Conservation (phyloP, 2,888 invertebrate genomes). For the Argynnis bischoffii region DNA sequence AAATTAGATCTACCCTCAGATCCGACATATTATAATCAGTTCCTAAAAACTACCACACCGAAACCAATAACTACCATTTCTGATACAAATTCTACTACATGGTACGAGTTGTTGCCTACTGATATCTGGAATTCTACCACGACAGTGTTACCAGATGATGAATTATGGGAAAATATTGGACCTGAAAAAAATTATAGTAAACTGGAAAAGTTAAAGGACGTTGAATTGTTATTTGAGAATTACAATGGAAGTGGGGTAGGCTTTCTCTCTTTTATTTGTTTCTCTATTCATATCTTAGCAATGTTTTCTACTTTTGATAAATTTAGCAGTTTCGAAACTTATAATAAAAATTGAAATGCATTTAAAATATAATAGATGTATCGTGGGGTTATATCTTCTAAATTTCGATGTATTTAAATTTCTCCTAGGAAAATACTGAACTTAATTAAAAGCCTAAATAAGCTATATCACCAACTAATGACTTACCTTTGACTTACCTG, state of each 20-base stretch:
- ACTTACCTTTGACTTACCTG: too few species aligned
- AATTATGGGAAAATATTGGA: conserved; percentile 70
- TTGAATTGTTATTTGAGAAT: conserved; percentile 74
- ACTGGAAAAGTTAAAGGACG: conserved; percentile 68
- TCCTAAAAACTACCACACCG: conserved; percentile 67
- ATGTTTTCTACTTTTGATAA: not conserved
- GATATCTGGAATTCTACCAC: conserved; percentile 57
- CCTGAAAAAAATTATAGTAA: conserved; percentile 53
- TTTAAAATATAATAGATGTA: too few species aligned
- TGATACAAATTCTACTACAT: conserved; percentile 60
- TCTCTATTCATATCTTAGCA: not conserved
- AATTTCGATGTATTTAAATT: too few species aligned
- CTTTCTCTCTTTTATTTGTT: conserved; percentile 21
- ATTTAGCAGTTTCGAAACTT: too few species aligned
- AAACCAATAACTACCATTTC: conserved; percentile 50
- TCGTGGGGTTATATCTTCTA: too few species aligned
- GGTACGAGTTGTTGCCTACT: conserved; percentile 68
- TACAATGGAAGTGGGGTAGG: conserved; percentile 56
- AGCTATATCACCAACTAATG: too few species aligned
- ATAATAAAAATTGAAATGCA: too few species aligned
- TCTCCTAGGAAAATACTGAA: too few species aligned
- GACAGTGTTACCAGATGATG: conserved; percentile 59
- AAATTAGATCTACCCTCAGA: conserved; percentile 62
- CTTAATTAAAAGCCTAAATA: too few species aligned
- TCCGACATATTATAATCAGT: conserved; percentile 73